These are phyloP conservation scores for Stegastes partitus DNA, from an alignment of 2,113 vertebrate genomes.

Conservation along the genomic window DNA sequence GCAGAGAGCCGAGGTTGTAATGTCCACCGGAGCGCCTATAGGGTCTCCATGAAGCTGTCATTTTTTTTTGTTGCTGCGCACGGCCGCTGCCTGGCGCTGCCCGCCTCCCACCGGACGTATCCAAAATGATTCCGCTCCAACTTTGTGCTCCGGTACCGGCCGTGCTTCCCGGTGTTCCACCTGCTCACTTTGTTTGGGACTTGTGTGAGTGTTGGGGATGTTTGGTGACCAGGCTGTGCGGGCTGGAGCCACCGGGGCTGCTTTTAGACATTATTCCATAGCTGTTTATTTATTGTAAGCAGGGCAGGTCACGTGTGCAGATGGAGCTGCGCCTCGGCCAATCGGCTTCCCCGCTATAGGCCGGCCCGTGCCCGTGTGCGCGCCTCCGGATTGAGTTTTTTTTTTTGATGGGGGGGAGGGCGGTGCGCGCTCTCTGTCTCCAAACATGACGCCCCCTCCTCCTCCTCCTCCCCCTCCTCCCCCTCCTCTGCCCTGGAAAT, in stretches of 20 bases:
- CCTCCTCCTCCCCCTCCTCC: constrained; percentile 47
- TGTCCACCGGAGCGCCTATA: constrained; percentile 47
- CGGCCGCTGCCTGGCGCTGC: constrained; percentile 58
- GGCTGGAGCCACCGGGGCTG: background rate
- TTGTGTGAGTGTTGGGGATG: background rate
- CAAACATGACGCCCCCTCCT: constrained; percentile 63
- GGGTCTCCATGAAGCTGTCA: constrained; percentile 59
- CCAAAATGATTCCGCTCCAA: constrained; percentile 52
- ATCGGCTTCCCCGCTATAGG: constrained; percentile 67
- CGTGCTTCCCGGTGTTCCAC: background rate
- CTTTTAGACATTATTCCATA: constrained; percentile 57
- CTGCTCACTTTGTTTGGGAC: background rate
- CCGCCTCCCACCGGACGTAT: constrained; percentile 67
- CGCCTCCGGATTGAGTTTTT: constrained; percentile 68
- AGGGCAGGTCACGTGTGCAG: constrained; percentile 80
- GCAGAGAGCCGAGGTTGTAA: constrained; percentile 27
- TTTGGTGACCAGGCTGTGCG: background rate
- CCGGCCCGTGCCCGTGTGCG: constrained; percentile 70
- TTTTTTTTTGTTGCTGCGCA: constrained; percentile 62
- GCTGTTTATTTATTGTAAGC: constrained; percentile 87
- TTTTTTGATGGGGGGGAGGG: constrained; percentile 54
- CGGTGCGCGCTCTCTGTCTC: constrained; percentile 72
- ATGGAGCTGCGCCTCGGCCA: constrained; percentile 77
- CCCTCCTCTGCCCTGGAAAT: constrained; percentile 71
- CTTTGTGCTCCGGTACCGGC: constrained; percentile 23